A percentile compares a stretch with the other conserved stretches of the same genome.
These are phyloP conservation scores for Norana najaformis DNA, from an alignment of 2,888 invertebrate species.

Conservation along the genomic window DNA sequence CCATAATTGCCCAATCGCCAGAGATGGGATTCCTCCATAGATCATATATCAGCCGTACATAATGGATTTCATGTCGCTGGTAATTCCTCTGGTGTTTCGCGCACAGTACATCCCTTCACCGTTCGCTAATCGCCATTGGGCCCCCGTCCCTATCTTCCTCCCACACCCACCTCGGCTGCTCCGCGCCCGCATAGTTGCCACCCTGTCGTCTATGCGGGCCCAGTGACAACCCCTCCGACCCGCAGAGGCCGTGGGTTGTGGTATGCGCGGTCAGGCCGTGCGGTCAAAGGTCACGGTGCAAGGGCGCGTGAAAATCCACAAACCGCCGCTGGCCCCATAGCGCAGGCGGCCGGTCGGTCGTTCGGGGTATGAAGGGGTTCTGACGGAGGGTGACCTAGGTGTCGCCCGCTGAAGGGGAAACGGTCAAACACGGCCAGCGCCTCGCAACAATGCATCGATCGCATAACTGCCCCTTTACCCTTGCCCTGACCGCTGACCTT, in stretches of 20 bases:
- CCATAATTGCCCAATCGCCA: not conserved
- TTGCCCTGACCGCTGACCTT: not conserved
- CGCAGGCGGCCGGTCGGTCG: not conserved
- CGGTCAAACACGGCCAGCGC: not conserved
- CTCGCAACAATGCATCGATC: not conserved
- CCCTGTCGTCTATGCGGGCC: not conserved
- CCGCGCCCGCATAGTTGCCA: not conserved
- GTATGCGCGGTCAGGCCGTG: not conserved
- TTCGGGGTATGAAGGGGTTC: not conserved
- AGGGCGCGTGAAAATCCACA: constrained; percentile 18
- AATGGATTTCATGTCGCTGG: not conserved
- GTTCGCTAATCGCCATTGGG: not conserved
- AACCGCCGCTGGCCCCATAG: not conserved
- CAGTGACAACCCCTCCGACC: not conserved
- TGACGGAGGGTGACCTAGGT: not conserved
- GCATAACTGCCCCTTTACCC: constrained; percentile 3
- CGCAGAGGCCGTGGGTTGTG: not conserved
- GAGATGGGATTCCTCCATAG: not conserved
- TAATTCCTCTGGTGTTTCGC: not conserved
- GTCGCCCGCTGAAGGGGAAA: constrained; percentile 5
- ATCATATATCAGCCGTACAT: not conserved
- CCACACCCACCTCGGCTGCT: not conserved
- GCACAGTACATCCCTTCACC: no score
- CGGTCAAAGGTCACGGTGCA: constrained; percentile 18
- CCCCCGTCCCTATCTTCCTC: not conserved